Conservation (phyloP, 1,140 invertebrate genomes). For the Sycophila sp. region DNA sequence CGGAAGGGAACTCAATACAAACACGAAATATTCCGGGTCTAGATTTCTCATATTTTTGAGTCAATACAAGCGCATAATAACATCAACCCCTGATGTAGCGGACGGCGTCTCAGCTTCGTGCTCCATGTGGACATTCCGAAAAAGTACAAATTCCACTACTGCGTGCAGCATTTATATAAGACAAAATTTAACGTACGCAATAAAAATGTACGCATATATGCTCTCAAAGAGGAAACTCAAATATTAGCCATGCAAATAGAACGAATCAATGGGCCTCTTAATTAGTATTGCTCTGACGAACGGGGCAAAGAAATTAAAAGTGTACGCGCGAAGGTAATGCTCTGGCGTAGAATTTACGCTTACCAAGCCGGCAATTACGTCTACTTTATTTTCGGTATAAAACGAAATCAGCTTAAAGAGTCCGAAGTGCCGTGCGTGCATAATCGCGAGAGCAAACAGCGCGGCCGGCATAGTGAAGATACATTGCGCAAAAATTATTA, state of each 20-base stretch:
- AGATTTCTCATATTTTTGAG: background rate
- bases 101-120: no score
- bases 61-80: background rate
- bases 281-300: no score
- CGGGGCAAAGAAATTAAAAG: background rate
- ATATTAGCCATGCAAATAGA: no score
- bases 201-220: no score
- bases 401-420: background rate
- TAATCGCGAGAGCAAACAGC: conserved; percentile 6
- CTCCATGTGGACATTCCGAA: background rate
- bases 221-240: no score
- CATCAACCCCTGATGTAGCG: no score
- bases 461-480: background rate
- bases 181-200: no score
- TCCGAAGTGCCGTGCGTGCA: background rate
- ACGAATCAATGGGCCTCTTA: no score
- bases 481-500: conserved; percentile 15
- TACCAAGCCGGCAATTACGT: background rate
- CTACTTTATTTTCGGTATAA: background rate
- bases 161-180: no score
- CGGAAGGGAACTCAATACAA: background rate
- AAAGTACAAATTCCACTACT: no score
- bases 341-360: background rate
- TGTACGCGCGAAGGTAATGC: background rate
- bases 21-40: background rate